Evolutionary conservation across 1,140 invertebrate genomes (phyloP), one percentile per base, ranked within the genome.

Genomic region (Radopholus similis): DNA sequence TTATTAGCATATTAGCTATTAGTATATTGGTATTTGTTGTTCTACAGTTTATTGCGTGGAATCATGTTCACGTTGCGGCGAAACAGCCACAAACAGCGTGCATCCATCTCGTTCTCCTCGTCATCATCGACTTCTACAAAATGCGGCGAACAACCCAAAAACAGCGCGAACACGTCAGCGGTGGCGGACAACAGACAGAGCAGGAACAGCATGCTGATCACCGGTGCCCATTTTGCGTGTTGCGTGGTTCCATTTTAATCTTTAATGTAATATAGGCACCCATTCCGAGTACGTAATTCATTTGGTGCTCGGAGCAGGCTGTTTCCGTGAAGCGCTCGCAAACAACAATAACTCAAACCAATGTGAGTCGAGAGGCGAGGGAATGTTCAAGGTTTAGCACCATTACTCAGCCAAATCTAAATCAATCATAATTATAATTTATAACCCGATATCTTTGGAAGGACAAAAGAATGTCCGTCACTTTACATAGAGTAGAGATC

Each of bases 311-410:
- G n/a, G n/a, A 3, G 9, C n/a, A 11, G 47, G 47, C 2, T 51
- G 47, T 23, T 51, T 51, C n/a, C 47, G 47, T 9, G 47, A 51
- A 51, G 13, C 30, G 13, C 9, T 51, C 23, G 23, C 23, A 26
- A 26, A 1, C 47, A 21, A 51, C 21, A 11, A 4, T 37, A 11
- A 8, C 40, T 2, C 15, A 18, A 64, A 51, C 21, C 26, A 60
- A 66, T 55, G n/a, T 66, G 30, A 2, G 47, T 68, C 63, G 23
- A 51, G 63, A 53, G 15, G 51, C 37, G 35, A 30, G 38, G 9
- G 49, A 63, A n/a, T 75, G 72, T 30, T 72, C 73, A 34, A 30
- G 54, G 28, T 40, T 70, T 13, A 74, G 51, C 26, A 59, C 72
- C 51, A 34, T 65, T 9, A 38, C 42, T 13, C 53, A 76, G 15